A percentile compares a stretch with the other conserved stretches of the same genome.
phyloP scores from a whole-genome alignment of 2,797 vertebrate genomes.

The Aplochiton taeniatus region DNA sequence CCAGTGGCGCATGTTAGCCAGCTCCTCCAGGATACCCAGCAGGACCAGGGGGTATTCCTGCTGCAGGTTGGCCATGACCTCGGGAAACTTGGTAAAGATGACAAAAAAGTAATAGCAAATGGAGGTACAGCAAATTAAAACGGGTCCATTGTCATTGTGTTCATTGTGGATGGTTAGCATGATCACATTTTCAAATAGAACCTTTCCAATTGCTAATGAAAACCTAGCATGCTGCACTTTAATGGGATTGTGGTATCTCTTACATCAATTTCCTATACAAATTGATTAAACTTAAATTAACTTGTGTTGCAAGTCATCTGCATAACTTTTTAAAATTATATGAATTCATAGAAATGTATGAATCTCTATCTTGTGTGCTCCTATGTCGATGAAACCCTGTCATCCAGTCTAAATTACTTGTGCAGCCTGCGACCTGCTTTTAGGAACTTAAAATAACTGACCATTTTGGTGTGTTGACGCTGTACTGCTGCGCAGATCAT shows the following conservation, averaged over 20 bases:
- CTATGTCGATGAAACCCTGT: conserved; percentile 5
- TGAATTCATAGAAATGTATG: background rate
- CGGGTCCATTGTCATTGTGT: background rate
- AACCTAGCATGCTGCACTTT: no score
- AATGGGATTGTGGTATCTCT: no score
- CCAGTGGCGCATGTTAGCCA: conserved; percentile 86
- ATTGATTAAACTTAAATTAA: no score
- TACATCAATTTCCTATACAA: no score
- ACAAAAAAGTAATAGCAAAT: conserved; percentile 23
- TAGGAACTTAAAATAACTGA: conserved; percentile 70
- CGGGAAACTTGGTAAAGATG: conserved; percentile 18
- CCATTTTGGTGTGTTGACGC: conserved; percentile 68
- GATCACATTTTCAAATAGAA: no score
- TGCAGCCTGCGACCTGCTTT: conserved; percentile 66
- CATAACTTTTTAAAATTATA: background rate
- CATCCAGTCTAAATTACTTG: conserved; percentile 9
- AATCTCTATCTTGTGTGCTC: background rate
- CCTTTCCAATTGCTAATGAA: no score
- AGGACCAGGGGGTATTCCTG: conserved; percentile 89
- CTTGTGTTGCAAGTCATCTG: no score
- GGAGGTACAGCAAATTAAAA: background rate
- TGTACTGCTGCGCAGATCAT: conserved; percentile 49
- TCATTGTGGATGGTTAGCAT: no score
- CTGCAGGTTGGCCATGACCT: conserved; percentile 66
- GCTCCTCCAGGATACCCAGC: conserved; percentile 89